Conservation (phyloP, 1,140 invertebrate genomes). For the Macrotrachela quadricornifera region DNA sequence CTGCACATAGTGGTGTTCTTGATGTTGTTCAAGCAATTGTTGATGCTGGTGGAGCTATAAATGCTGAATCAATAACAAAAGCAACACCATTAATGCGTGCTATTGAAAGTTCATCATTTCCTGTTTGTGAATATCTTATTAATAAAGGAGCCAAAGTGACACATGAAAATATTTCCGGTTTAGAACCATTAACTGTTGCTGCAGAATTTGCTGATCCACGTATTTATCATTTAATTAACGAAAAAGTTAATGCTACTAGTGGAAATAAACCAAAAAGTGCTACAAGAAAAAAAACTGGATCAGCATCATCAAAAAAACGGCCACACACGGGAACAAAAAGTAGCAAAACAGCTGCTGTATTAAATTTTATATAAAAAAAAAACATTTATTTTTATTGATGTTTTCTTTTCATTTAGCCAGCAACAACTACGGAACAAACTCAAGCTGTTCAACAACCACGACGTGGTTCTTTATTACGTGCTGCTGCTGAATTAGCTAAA, state of each 20-base stretch:
- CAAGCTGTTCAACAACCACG: neutral
- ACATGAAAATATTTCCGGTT: slow-evolving; percentile 25
- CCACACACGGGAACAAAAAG: slow-evolving; percentile 12
- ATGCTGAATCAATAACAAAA: slow-evolving; percentile 25
- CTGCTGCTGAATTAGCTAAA: slow-evolving; percentile 19
- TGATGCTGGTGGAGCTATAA: slow-evolving; percentile 18
- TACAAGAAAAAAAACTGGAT: slow-evolving; percentile 12
- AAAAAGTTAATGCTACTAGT: slow-evolving; percentile 19
- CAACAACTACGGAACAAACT: neutral
- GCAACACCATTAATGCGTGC: slow-evolving; percentile 29
- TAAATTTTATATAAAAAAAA: too few species aligned
- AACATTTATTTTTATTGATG: too few species aligned
- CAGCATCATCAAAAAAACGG: slow-evolving; percentile 12
- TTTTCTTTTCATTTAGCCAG: too few species aligned
- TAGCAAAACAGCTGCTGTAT: slow-evolving; percentile 11
- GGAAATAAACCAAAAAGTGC: slow-evolving; percentile 16
- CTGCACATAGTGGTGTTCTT: slow-evolving; percentile 21
- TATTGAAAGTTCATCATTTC: slow-evolving; percentile 25
- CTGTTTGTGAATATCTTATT: slow-evolving; percentile 25
- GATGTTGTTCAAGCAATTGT: slow-evolving; percentile 8
- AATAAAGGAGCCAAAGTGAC: slow-evolving; percentile 24
- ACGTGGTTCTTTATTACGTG: neutral
- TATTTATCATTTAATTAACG: slow-evolving; percentile 20
- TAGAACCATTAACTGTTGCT: slow-evolving; percentile 23
- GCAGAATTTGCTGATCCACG: slow-evolving; percentile 22